Conservation (phyloP, 2,797 vertebrate genomes). For the Tokudaia tokunoshimensis region DNA sequence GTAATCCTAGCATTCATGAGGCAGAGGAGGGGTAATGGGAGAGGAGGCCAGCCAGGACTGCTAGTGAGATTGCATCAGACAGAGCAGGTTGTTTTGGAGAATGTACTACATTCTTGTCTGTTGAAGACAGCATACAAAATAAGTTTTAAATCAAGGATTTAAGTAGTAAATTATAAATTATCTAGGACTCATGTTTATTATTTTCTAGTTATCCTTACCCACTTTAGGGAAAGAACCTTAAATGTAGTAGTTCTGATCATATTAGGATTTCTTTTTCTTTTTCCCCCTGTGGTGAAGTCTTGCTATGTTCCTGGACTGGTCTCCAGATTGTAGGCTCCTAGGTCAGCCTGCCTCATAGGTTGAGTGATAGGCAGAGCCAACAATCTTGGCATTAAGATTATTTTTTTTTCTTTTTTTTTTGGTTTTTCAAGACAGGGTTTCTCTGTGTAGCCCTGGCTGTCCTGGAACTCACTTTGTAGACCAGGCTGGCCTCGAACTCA, state of each 20-base stretch:
- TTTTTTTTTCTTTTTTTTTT: too few species aligned
- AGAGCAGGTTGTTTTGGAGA: neutral
- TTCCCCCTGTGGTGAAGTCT: neutral
- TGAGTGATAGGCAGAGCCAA: neutral
- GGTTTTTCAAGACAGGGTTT: too few species aligned
- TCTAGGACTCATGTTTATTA: neutral
- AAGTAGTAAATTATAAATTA: constrained; percentile 20
- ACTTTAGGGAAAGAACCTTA: constrained; percentile 55
- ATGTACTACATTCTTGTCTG: neutral
- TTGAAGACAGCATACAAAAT: neutral
- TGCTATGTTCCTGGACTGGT: neutral
- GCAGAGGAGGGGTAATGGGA: neutral
- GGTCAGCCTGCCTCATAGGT: neutral
- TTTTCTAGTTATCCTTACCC: constrained; percentile 41
- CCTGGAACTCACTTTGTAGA: too few species aligned
- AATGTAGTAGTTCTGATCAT: constrained; percentile 16
- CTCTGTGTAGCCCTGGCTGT: too few species aligned
- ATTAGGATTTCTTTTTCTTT: neutral
- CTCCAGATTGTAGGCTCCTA: neutral
- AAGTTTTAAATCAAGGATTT: constrained; percentile 36
- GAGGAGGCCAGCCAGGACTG: neutral
- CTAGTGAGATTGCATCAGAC: neutral
- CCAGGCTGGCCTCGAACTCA: too few species aligned
- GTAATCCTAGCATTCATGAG: neutral
- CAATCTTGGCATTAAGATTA: neutral